Base-by-base conservation (phyloP, 64 coral and sea anemone genomes). In the Pachyseris speciosa region DNA sequence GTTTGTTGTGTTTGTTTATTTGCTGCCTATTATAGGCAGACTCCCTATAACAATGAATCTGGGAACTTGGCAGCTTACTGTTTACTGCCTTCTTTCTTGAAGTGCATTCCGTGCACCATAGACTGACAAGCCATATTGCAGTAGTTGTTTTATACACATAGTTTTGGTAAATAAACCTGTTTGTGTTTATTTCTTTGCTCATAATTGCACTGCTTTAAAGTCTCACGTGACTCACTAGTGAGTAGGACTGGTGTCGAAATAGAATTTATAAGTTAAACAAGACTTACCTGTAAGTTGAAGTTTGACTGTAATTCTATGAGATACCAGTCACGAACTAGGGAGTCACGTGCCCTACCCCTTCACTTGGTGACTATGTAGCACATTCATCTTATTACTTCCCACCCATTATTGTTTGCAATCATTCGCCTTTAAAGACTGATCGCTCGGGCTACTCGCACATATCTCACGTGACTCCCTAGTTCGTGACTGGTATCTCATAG, bases 171-270 rank as follows among this genome's bases (percentile, higher is more conserved):
- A 19, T 80, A 80, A 57, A 58, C 25, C 47, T 80, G 12, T 33
- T 57, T 32, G 9, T 32, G 75, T 80, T 28, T 85, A 66, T 66
- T 85, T 64, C 5, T n/a, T n/a, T 47, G 59, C 34, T 67, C 38
- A 41, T 69, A 34, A 85, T 85, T 85, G 40, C 80, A 84, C n/a
- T 19, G 71, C 4, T 74, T 41, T 73, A 13, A 73, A 85, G 59
- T 39, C 61, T 67, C 83, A 85, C 60, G 61, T 67, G 60, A 41
- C 83, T 85, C 63, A 85, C 83, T 85, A 85, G 83, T 85, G 59
- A 67, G 83, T 85, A 27, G 61, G 83, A 85, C 63, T 85, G 39
- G 83, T 85, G 41, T 85, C n/a, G 59, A 37, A 70, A 70, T 70
- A 86, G 63, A 86, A 70, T 70, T 70, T 40, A 24, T 29, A 85